A percentile compares a stretch with the other conserved stretches of the same genome.
These are phyloP conservation scores for Pasiphila rectangulata DNA, from an alignment of 2,888 invertebrate genomes.

Conservation along the genomic window DNA sequence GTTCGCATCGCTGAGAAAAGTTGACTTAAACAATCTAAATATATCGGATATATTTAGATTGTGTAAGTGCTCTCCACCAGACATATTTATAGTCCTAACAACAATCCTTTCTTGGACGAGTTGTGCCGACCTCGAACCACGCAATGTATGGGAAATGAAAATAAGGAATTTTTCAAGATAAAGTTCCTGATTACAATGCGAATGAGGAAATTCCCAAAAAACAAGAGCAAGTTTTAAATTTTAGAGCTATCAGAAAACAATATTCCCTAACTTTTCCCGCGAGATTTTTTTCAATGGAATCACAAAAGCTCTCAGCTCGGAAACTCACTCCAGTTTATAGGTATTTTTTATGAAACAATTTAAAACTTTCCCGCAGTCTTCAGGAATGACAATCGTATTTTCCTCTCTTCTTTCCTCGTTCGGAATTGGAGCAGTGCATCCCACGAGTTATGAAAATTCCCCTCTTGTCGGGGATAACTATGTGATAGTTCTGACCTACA, in stretches of 20 bases:
- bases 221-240: background rate
- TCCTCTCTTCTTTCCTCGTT: slow-evolving; percentile 2
- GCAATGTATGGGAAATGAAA: too few species aligned
- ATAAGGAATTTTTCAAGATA: too few species aligned
- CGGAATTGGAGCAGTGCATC: slow-evolving; percentile 16
- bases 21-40: too few species aligned
- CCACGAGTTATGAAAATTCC: background rate
- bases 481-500: slow-evolving; percentile 9
- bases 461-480: slow-evolving; percentile 4
- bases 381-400: slow-evolving; percentile 15
- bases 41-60: too few species aligned
- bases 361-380: slow-evolving; percentile 8
- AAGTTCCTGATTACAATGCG: too few species aligned
- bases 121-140: too few species aligned
- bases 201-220: too few species aligned
- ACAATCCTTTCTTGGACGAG: too few species aligned
- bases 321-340: slow-evolving; percentile 5
- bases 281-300: slow-evolving; percentile 12
- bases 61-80: too few species aligned
- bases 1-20: too few species aligned
- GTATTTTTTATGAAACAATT: slow-evolving; percentile 18
- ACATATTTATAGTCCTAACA: too few species aligned
- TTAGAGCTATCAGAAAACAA: background rate
- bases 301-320: slow-evolving; percentile 3
- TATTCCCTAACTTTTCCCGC: slow-evolving; percentile 6